phyloP scores from a whole-genome alignment of 2,113 vertebrate genomes.

The Phasianus colchicus region DNA sequence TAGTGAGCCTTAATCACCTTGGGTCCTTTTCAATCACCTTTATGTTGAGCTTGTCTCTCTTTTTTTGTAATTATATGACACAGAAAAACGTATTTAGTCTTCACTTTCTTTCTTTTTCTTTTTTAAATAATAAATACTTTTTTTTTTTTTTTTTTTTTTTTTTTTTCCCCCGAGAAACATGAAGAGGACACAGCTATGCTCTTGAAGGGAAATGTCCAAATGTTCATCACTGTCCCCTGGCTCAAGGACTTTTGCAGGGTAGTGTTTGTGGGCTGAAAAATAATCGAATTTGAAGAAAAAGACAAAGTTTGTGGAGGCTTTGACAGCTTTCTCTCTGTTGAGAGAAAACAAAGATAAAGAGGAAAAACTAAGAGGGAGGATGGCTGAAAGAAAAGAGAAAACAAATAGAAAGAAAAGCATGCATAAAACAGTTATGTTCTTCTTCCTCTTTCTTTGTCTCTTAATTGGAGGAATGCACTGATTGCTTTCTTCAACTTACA shows the following conservation, averaged over 20 bases:
- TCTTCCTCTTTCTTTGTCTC: neutral
- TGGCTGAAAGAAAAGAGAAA: neutral
- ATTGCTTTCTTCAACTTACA: neutral
- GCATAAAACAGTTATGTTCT: fast-evolving
- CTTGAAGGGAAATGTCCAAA: neutral
- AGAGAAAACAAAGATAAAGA: neutral
- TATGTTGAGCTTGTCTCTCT: neutral
- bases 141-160: neutral
- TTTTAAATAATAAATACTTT: neutral
- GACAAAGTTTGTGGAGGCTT: neutral
- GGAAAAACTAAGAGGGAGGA: neutral
- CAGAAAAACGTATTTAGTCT: slow-evolving; percentile 18
- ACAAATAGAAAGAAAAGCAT: neutral
- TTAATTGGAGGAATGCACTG: neutral
- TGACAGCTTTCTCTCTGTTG: neutral
- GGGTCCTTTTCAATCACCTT: slow-evolving; percentile 42
- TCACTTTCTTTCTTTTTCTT: neutral
- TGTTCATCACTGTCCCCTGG: neutral
- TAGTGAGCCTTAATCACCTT: slow-evolving; percentile 45
- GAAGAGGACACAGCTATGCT: neutral
- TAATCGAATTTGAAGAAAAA: neutral
- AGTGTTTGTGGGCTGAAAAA: neutral
- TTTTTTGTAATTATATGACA: slow-evolving; percentile 19
- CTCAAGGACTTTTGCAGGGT: neutral
- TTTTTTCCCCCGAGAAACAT: neutral